phyloP scores from a whole-genome alignment of 2,888 invertebrate genomes.

The Clitarchus hookeri region DNA sequence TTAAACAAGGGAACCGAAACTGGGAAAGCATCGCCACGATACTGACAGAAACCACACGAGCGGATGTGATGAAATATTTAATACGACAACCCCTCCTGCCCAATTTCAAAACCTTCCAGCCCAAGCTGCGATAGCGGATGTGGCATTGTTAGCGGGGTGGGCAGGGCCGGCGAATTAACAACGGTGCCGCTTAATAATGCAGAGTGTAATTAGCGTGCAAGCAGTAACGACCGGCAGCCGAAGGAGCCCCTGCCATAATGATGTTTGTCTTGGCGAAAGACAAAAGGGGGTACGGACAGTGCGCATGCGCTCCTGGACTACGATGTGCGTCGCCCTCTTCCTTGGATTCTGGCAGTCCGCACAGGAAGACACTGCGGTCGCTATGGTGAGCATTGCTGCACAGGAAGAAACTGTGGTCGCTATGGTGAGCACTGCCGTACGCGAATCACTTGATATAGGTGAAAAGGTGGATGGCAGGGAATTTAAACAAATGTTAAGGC shows the following conservation, averaged over 20 bases:
- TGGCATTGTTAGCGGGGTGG: neutral
- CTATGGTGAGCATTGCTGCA: neutral
- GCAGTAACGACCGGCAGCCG: neutral
- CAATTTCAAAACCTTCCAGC: neutral
- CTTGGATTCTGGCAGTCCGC: neutral
- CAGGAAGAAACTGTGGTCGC: neutral
- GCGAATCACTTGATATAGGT: too few species aligned
- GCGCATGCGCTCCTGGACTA: neutral
- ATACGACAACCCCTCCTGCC: neutral
- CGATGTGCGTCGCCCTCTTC: neutral
- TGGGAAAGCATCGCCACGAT: neutral
- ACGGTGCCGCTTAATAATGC: conserved; percentile 1
- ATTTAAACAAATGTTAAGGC: too few species aligned
- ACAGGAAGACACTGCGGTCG: neutral
- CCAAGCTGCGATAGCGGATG: neutral
- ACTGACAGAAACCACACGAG: neutral
- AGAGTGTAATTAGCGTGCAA: conserved; percentile 1
- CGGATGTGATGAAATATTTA: conserved; percentile 3
- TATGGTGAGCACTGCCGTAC: neutral
- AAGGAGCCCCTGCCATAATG: neutral
- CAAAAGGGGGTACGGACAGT: neutral
- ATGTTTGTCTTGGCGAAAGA: neutral
- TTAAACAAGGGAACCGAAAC: neutral
- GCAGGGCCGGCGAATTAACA: neutral
- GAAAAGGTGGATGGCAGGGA: too few species aligned